Conservation (phyloP, 2,797 vertebrate species). For the Aphelocoma californica region DNA sequence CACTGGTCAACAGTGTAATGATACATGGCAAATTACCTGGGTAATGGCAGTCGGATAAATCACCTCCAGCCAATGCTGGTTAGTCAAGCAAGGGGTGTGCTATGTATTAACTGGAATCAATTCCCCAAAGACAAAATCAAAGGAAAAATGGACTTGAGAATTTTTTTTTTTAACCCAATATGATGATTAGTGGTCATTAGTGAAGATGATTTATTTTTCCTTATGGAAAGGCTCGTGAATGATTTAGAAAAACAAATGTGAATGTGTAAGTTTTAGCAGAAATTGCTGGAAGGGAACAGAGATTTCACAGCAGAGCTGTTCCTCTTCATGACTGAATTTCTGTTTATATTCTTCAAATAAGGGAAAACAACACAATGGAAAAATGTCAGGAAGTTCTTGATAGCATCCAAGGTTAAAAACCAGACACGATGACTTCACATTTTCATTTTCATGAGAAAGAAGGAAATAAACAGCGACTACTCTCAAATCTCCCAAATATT, state of each 20-base stretch:
- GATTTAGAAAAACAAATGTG: slow-evolving; percentile 33
- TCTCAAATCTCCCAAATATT: neutral
- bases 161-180: neutral
- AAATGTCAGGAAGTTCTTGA: slow-evolving; percentile 54
- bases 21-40: slow-evolving; percentile 62
- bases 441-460: slow-evolving; percentile 33
- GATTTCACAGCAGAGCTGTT: slow-evolving; percentile 14
- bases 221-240: slow-evolving; percentile 4
- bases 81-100: slow-evolving; percentile 3
- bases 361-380: slow-evolving; percentile 23
- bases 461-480: neutral
- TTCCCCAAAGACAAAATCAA: slow-evolving; percentile 46
- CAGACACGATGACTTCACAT: slow-evolving; percentile 26
- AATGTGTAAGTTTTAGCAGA: slow-evolving; percentile 13
- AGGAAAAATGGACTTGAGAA: slow-evolving; percentile 29
- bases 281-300: neutral
- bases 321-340: slow-evolving; percentile 1
- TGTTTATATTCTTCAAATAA: slow-evolving; percentile 54
- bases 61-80: slow-evolving; percentile 39
- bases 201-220: slow-evolving; percentile 49
- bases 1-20: slow-evolving; percentile 54
- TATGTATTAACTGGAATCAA: slow-evolving; percentile 33
- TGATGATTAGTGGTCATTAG: slow-evolving; percentile 59
- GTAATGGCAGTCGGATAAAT: slow-evolving; percentile 56
- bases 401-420: slow-evolving; percentile 49